Percentiles rank a stretch among this genome's conserved stretches.
phyloP scores from a whole-genome alignment of 2,797 vertebrate genomes.

The Anguilla pacifica region DNA sequence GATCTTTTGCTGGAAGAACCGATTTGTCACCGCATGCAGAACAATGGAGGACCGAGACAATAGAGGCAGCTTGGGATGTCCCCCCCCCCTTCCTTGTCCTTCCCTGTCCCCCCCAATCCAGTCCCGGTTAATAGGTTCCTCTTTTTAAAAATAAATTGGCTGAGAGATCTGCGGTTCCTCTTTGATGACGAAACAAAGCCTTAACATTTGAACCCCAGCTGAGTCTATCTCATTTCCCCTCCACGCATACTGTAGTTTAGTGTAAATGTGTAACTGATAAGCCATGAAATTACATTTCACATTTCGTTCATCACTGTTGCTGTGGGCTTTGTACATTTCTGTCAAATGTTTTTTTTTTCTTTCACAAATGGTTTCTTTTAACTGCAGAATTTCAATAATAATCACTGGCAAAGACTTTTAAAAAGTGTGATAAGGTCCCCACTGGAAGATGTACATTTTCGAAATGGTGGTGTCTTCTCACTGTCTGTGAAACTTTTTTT shows the following conservation, averaged over 20 bases:
- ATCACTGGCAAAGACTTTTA: background rate
- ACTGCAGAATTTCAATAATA: slow-evolving; percentile 3
- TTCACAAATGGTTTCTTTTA: background rate
- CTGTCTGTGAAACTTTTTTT: background rate
- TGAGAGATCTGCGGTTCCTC: slow-evolving; percentile 30
- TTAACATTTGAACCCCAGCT: slow-evolving; percentile 63
- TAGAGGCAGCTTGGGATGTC: background rate
- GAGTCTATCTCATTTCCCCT: slow-evolving; percentile 37
- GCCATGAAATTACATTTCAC: slow-evolving; percentile 76
- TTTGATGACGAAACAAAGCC: slow-evolving; percentile 65
- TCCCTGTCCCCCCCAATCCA: too few species aligned
- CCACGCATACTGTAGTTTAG: slow-evolving; percentile 74
- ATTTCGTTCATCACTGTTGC: slow-evolving; percentile 69
- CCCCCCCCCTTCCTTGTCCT: too few species aligned
- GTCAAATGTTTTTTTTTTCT: slow-evolving; percentile 2
- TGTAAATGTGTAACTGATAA: slow-evolving; percentile 74
- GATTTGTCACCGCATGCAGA: background rate
- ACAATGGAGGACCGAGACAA: background rate
- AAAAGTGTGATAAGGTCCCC: background rate
- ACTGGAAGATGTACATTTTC: background rate
- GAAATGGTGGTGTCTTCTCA: background rate
- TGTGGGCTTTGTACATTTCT: slow-evolving; percentile 39
- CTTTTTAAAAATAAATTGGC: background rate
- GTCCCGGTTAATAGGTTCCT: background rate
- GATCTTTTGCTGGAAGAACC: background rate